Evolutionary conservation across 2,888 invertebrate species (phyloP).

Genomic region (Zeuzera pyrina): DNA sequence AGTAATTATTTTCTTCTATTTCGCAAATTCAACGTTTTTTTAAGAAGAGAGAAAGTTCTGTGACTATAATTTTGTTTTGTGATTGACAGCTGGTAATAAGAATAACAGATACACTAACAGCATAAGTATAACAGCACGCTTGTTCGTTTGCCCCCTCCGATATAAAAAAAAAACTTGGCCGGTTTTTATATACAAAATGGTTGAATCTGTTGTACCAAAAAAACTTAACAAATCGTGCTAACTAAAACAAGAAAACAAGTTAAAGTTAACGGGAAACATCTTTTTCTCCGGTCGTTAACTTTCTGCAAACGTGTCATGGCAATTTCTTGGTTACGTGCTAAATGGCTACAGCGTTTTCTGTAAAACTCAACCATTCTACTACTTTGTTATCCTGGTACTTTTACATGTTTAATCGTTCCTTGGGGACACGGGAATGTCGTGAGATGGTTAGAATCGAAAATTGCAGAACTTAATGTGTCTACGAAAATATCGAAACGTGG

Average conservation of each 20-base stretch:
- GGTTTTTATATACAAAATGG: background rate
- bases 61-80: too few relatives aligned
- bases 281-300: slow-evolving; percentile 44
- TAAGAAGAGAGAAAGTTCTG: too few relatives aligned
- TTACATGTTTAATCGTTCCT: slow-evolving; percentile 69
- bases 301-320: slow-evolving; percentile 56
- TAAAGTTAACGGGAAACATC: background rate
- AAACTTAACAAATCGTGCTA: background rate
- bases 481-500: too few relatives aligned
- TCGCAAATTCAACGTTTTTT: too few relatives aligned
- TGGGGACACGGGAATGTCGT: slow-evolving; percentile 27
- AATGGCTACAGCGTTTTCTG: slow-evolving; percentile 48
- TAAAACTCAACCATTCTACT: slow-evolving; percentile 32
- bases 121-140: too few relatives aligned
- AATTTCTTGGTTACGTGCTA: slow-evolving; percentile 61
- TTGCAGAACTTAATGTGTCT: too few relatives aligned
- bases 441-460: slow-evolving; percentile 16
- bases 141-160: too few relatives aligned
- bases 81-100: too few relatives aligned
- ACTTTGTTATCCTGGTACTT: slow-evolving; percentile 67
- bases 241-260: background rate
- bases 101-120: background rate
- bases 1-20: too few relatives aligned
- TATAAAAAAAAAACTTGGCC: too few relatives aligned
- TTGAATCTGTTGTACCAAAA: background rate